A percentile compares a stretch with the other conserved stretches of the same genome.
Evolutionary conservation across 35 echinoderm and acorn worm species (phyloP).

Genomic region (Apostichopus japonicus): DNA sequence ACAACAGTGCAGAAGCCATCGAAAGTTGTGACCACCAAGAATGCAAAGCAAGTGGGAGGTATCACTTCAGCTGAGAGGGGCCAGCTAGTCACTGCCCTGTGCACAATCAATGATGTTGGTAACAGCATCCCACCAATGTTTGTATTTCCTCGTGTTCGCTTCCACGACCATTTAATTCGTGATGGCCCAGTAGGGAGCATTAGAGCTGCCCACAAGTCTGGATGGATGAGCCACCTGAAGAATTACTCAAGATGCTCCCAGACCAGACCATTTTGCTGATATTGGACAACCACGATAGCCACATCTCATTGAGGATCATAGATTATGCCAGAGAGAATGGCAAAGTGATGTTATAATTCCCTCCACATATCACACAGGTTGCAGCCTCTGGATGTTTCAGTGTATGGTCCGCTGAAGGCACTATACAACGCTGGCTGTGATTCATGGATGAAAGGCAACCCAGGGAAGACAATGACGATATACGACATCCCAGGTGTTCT

Average conservation of each 20-base stretch:
- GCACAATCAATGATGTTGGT: not conserved
- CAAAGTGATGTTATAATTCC: slow-evolving; percentile 17
- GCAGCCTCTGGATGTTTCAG: slow-evolving; percentile 16
- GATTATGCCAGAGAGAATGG: slow-evolving; percentile 25
- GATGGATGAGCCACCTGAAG: slow-evolving; percentile 18
- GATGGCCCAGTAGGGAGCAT: slow-evolving; percentile 8
- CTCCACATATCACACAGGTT: slow-evolving; percentile 33
- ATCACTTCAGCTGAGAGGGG: slow-evolving; percentile 16
- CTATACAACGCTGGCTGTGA: not conserved
- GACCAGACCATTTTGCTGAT: not conserved
- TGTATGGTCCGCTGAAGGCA: slow-evolving; percentile 49
- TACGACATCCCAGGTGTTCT: slow-evolving; percentile 24
- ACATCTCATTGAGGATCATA: not conserved
- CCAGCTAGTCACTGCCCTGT: slow-evolving; percentile 8
- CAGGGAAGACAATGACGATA: slow-evolving; percentile 40
- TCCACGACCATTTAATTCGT: not conserved
- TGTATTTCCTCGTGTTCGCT: slow-evolving; percentile 1
- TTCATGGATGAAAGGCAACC: slow-evolving; percentile 30
- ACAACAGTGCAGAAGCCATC: slow-evolving; percentile 47
- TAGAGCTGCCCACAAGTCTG: not conserved
- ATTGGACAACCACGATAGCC: not conserved
- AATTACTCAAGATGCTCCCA: not conserved
- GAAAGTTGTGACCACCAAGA: not conserved
- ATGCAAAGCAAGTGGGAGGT: slow-evolving; percentile 29
- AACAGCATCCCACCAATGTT: slow-evolving; percentile 33